Evolutionary conservation across 2,113 vertebrate genomes (phyloP).

Genomic region (Cichladusa arquata): DNA sequence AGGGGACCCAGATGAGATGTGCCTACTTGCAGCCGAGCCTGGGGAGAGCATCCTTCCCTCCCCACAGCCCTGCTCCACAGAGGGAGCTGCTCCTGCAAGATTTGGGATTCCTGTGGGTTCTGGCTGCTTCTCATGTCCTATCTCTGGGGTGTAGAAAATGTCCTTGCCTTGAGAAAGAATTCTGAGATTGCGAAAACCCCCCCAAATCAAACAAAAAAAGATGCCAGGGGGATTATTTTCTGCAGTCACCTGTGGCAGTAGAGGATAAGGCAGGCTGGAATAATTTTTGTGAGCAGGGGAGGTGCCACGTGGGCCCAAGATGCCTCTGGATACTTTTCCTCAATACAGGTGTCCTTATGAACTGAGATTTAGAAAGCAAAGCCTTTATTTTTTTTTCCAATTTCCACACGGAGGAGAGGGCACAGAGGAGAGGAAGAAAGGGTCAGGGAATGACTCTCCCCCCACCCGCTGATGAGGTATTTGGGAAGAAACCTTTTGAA

Average conservation of each 20-base stretch:
- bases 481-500: conserved; percentile 58
- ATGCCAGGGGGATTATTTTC: background rate
- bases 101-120: background rate
- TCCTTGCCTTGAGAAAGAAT: background rate
- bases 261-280: background rate
- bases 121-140: background rate
- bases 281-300: background rate
- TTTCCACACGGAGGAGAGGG: background rate
- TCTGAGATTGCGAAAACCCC: background rate
- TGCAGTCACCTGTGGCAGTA: background rate
- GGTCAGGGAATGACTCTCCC: background rate
- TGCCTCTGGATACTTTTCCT: background rate
- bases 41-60: background rate
- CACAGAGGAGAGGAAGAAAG: background rate
- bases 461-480: background rate
- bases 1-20: background rate
- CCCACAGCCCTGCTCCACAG: rapidly evolving
- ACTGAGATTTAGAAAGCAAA: background rate
- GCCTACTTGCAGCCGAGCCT: background rate
- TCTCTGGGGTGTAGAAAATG: background rate
- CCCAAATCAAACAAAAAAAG: background rate
- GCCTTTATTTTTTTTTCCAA: background rate
- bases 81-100: background rate
- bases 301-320: background rate
- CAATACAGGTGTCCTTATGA: background rate